A percentile compares a stretch with the other conserved stretches of the same genome.
Conservation (phyloP, 2,797 vertebrate species). For the Sparidentex hasta region DNA sequence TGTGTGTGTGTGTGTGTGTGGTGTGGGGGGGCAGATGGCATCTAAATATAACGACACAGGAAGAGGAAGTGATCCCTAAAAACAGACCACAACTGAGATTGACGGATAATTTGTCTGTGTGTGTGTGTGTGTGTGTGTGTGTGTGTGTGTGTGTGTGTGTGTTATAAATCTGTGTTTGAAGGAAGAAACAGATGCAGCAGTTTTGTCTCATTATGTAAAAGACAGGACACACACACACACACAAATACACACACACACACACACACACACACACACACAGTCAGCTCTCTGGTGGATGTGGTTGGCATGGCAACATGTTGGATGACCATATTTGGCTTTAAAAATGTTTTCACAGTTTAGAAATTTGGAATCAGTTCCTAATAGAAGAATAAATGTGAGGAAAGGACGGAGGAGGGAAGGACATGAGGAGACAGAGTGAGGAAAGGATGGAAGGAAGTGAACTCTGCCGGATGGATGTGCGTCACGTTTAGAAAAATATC, state of each 20-base stretch:
- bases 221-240: conserved; percentile 19
- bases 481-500: conserved; percentile 3
- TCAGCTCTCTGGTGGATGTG: conserved; percentile 49
- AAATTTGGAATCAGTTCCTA: conserved; percentile 27
- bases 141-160: conserved; percentile 23
- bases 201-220: conserved; percentile 68
- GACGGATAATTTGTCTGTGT: conserved; percentile 19
- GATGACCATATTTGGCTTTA: conserved; percentile 61
- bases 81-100: conserved; percentile 42
- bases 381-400: background rate
- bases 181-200: conserved; percentile 72
- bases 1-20: conserved; percentile 21
- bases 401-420: background rate
- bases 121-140: conserved; percentile 26
- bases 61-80: conserved; percentile 74
- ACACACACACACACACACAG: conserved; percentile 24
- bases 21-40: conserved; percentile 57
- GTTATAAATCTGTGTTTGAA: conserved; percentile 39
- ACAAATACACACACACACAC: conserved; percentile 25
- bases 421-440: background rate
- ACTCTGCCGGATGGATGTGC: conserved; percentile 19
- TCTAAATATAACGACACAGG: conserved; percentile 71
- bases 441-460: background rate
- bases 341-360: conserved; percentile 52
- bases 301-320: conserved; percentile 79